phyloP scores from a whole-genome alignment of 2,888 invertebrate genomes.

The Agonum fuliginosum region DNA sequence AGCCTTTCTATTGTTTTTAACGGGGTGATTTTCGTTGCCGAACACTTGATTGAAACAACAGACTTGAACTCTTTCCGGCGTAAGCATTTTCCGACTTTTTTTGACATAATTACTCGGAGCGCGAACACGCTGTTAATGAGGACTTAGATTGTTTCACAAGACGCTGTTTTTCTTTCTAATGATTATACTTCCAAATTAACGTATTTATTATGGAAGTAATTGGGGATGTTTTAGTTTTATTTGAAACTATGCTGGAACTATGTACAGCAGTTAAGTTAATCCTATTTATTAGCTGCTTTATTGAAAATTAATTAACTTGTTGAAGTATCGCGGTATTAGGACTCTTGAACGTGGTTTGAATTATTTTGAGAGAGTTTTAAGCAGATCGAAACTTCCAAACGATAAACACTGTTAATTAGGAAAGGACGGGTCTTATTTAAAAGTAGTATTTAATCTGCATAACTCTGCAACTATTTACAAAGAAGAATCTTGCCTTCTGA shows the following conservation, averaged over 20 bases:
- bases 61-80: slow-evolving; percentile 26
- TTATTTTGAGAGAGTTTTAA: too few relatives aligned
- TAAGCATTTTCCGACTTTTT: not conserved
- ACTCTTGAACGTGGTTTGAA: too few relatives aligned
- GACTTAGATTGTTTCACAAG: not conserved
- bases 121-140: slow-evolving; percentile 22
- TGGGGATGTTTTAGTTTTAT: not conserved
- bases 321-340: not conserved
- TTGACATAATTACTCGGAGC: not conserved
- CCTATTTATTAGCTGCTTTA: not conserved
- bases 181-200: slow-evolving; percentile 1
- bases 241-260: not conserved
- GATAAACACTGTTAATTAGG: too few relatives aligned
- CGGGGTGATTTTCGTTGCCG: slow-evolving; percentile 40
- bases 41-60: slow-evolving; percentile 49
- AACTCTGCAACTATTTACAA: too few relatives aligned
- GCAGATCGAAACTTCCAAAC: too few relatives aligned
- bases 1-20: slow-evolving; percentile 43
- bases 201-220: slow-evolving; percentile 7
- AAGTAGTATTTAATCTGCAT: too few relatives aligned
- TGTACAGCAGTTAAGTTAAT: not conserved
- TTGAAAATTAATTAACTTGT: not conserved
- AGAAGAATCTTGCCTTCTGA: too few relatives aligned
- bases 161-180: not conserved
- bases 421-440: too few relatives aligned